Evolutionary conservation across 2,113 vertebrate species (phyloP).

Genomic region (Psammodynastes pulverulentus): DNA sequence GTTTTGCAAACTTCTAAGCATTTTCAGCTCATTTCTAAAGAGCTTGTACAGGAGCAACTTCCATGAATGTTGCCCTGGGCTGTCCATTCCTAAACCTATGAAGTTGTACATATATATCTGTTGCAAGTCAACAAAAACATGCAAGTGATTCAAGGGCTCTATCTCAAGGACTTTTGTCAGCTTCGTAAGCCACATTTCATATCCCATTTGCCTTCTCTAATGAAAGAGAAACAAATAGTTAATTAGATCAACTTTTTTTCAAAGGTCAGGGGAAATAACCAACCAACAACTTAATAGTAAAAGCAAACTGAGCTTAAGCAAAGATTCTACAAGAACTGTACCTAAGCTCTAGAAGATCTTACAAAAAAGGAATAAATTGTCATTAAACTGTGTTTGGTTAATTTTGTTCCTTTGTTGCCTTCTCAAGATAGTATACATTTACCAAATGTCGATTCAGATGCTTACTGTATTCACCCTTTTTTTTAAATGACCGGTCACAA

Average conservation of each 20-base stretch:
- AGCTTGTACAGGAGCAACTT: not conserved
- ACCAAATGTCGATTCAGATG: slow-evolving; percentile 95
- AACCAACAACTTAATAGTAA: slow-evolving; percentile 49
- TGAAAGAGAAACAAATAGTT: slow-evolving; percentile 43
- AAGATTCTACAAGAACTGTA: slow-evolving; percentile 61
- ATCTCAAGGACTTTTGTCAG: slow-evolving; percentile 38
- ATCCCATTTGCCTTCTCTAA: slow-evolving; percentile 48
- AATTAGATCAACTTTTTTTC: slow-evolving; percentile 49
- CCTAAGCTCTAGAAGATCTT: slow-evolving; percentile 58
- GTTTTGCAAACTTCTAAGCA: not conserved
- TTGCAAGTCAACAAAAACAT: not conserved
- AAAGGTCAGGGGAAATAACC: slow-evolving; percentile 46
- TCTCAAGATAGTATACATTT: slow-evolving; percentile 92
- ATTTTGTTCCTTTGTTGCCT: slow-evolving; percentile 74
- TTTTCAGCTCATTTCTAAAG: not conserved
- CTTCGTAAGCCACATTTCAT: slow-evolving; percentile 45
- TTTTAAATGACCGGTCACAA: slow-evolving; percentile 88
- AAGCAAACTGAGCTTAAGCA: slow-evolving; percentile 56
- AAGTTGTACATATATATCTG: not conserved
- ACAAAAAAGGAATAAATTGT: slow-evolving; percentile 41
- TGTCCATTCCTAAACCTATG: not conserved
- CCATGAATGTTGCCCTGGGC: not conserved
- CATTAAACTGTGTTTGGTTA: slow-evolving; percentile 48
- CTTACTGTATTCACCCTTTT: slow-evolving; percentile 87
- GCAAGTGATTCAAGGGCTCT: slow-evolving; percentile 9